phyloP scores from a whole-genome alignment of 2,888 invertebrate species.

The Schizotus pectinicornis region DNA sequence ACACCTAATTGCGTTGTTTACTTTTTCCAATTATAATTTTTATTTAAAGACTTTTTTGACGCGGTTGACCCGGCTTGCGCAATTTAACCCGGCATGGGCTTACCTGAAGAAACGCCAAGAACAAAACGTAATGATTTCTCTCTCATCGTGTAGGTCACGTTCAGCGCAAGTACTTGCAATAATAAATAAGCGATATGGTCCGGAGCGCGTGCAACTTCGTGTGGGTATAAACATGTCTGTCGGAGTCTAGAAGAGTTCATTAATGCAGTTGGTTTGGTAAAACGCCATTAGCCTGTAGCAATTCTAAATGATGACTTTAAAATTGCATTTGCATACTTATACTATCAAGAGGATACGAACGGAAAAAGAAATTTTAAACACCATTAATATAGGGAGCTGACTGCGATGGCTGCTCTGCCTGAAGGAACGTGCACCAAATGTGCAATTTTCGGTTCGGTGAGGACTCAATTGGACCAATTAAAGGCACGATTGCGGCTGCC shows the following conservation, averaged over 20 bases:
- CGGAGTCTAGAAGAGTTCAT: conserved; percentile 58
- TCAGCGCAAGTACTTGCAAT: conserved; percentile 55
- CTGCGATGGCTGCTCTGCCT: too few species aligned
- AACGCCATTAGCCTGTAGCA: conserved; percentile 55
- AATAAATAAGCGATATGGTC: conserved; percentile 59
- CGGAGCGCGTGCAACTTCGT: conserved; percentile 57
- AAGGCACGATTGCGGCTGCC: too few species aligned
- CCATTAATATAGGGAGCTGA: background rate
- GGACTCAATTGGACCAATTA: too few species aligned
- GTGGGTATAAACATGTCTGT: conserved; percentile 59
- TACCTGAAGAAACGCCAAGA: conserved; percentile 32
- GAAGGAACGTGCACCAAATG: too few species aligned
- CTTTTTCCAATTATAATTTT: too few species aligned
- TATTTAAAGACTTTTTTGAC: background rate
- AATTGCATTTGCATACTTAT: conserved; percentile 57
- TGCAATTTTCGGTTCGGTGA: too few species aligned
- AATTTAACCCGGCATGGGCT: background rate
- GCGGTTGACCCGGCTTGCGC: background rate
- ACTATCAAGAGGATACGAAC: conserved; percentile 16
- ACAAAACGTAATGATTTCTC: conserved; percentile 53
- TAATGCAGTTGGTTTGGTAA: conserved; percentile 58
- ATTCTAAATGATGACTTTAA: conserved; percentile 57
- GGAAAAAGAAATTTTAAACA: conserved; percentile 6
- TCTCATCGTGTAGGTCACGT: conserved; percentile 57
- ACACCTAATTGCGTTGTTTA: too few species aligned